phyloP scores from a whole-genome alignment of 2,113 vertebrate species.

The Machaerirhynchus nigripectus region DNA sequence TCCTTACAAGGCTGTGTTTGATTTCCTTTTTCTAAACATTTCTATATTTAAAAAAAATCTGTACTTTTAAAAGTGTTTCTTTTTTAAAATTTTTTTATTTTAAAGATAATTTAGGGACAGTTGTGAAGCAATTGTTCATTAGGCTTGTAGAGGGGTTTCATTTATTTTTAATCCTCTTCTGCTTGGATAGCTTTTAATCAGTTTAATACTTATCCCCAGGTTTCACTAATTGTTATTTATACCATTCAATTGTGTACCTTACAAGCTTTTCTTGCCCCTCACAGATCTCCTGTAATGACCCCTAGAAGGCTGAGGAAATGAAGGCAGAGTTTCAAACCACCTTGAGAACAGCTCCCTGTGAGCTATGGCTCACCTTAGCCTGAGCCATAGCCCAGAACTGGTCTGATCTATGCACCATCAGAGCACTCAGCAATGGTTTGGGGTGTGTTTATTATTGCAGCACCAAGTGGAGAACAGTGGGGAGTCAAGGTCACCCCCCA shows the following conservation, averaged over 20 bases:
- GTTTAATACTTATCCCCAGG: not conserved
- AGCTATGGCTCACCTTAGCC: not conserved
- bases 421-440: not conserved
- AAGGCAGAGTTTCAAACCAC: not conserved
- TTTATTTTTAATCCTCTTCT: slow-evolving; percentile 18
- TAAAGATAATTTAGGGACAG: not conserved
- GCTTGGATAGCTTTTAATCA: not conserved
- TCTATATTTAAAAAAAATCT: not conserved
- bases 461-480: accelerated
- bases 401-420: not conserved
- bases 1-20: not conserved
- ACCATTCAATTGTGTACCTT: not conserved
- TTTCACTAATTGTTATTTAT: not conserved
- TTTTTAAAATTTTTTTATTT: not conserved
- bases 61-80: not conserved
- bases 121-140: not conserved
- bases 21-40: not conserved
- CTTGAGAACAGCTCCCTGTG: not conserved
- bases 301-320: not conserved
- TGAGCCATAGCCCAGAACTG: not conserved
- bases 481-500: not conserved
- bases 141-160: not conserved
- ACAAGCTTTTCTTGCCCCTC: not conserved
- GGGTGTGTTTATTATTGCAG: not conserved
- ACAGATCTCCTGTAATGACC: not conserved